Percentiles rank a stretch among this genome's conserved stretches.
These are phyloP conservation scores for Danio albolineatus DNA, from an alignment of 2,797 vertebrate genomes.

Conservation along the genomic window DNA sequence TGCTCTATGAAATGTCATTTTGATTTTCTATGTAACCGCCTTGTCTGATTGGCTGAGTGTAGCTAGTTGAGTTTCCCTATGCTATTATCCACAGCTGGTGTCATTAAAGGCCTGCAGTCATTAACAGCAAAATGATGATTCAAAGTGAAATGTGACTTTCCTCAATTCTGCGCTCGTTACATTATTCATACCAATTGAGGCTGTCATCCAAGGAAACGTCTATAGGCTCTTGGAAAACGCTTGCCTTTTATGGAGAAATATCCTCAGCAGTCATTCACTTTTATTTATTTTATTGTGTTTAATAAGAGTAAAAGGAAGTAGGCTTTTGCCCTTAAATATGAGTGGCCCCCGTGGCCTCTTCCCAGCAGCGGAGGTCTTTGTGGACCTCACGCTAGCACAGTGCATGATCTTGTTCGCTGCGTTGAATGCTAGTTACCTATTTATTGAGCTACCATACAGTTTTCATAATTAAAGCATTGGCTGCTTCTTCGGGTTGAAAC, in stretches of 20 bases:
- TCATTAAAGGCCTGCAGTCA: slow-evolving; percentile 43
- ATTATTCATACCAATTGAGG: slow-evolving; percentile 57
- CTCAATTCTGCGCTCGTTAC: slow-evolving; percentile 38
- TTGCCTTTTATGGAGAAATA: slow-evolving; percentile 60
- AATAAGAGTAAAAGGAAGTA: slow-evolving; percentile 60
- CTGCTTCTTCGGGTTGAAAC: slow-evolving; percentile 7
- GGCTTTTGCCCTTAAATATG: slow-evolving; percentile 54
- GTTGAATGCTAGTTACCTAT: slow-evolving; percentile 1
- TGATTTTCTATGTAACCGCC: neutral
- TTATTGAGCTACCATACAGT: slow-evolving; percentile 7
- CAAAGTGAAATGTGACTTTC: slow-evolving; percentile 46
- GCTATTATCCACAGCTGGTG: slow-evolving; percentile 29
- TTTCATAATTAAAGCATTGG: slow-evolving; percentile 42
- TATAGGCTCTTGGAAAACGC: slow-evolving; percentile 51
- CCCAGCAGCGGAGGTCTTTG: neutral
- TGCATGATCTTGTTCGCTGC: slow-evolving; percentile 10
- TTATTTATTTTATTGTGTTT: slow-evolving; percentile 63
- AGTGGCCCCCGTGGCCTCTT: slow-evolving; percentile 48
- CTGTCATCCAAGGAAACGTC: slow-evolving; percentile 59
- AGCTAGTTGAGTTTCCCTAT: slow-evolving; percentile 31
- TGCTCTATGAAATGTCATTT: slow-evolving; percentile 1
- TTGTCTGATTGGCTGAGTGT: slow-evolving; percentile 20
- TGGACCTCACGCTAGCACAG: slow-evolving; percentile 12
- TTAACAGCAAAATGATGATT: slow-evolving; percentile 53
- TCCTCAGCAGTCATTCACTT: slow-evolving; percentile 66